A percentile compares a stretch with the other conserved stretches of the same genome.
phyloP scores from a whole-genome alignment of 2,888 invertebrate genomes.

The Catonia carolina region DNA sequence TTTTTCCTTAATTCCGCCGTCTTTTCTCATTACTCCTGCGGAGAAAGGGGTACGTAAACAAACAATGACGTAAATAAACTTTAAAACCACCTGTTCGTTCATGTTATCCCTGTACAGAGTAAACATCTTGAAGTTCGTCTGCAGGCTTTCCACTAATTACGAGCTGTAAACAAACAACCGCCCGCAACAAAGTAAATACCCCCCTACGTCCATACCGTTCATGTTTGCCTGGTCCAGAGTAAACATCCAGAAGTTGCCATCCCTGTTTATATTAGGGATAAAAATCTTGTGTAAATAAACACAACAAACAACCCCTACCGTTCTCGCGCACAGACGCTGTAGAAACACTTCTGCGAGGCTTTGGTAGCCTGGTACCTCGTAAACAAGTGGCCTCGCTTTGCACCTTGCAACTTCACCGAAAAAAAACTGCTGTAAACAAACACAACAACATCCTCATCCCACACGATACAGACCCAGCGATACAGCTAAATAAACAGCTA shows the following conservation, averaged over 20 bases:
- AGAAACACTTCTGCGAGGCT: neutral
- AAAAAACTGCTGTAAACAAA: conserved; percentile 22
- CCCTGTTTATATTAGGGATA: too few species aligned
- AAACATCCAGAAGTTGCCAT: conserved; percentile 24
- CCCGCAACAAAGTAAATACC: conserved; percentile 29
- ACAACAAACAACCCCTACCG: conserved; percentile 26
- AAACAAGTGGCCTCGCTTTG: conserved; percentile 26
- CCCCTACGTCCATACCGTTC: conserved; percentile 11
- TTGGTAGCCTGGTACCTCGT: conserved; percentile 28
- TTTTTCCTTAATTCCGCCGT: conserved; percentile 30
- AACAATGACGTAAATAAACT: conserved; percentile 22
- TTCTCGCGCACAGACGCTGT: neutral
- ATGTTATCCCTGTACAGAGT: conserved; percentile 22
- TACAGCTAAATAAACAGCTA: conserved; percentile 19
- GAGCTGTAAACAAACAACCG: conserved; percentile 6
- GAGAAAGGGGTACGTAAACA: conserved; percentile 11
- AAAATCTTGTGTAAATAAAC: conserved; percentile 10
- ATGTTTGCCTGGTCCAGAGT: conserved; percentile 29
- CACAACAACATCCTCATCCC: conserved; percentile 21
- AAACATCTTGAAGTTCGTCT: conserved; percentile 10
- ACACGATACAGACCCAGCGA: neutral
- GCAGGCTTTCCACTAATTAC: neutral
- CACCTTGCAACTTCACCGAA: conserved; percentile 2
- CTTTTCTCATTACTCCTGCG: conserved; percentile 10
- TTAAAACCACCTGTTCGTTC: conserved; percentile 10